Percentiles rank a stretch among this genome's conserved stretches.
These are phyloP conservation scores for Muscicapa comitata DNA, from an alignment of 2,797 vertebrate species.

Conservation along the genomic window DNA sequence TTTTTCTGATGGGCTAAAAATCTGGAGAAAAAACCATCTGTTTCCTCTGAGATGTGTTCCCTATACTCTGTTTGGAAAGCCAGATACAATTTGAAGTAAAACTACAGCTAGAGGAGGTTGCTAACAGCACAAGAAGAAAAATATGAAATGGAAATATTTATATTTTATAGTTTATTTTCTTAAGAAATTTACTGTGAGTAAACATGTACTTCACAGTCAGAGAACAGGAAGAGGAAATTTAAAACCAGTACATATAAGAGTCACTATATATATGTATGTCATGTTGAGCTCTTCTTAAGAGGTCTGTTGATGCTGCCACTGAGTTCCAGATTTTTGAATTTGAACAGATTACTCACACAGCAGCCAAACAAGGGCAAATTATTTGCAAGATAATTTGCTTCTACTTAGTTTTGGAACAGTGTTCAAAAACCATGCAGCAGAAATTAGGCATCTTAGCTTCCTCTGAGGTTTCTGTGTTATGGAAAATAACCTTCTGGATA, in stretches of 20 bases:
- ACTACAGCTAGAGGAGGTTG: background rate
- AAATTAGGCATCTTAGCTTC: background rate
- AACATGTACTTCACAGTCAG: background rate
- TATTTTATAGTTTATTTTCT: background rate
- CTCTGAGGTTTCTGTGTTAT: background rate
- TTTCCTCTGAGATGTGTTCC: background rate
- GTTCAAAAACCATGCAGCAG: background rate
- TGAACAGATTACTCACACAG: background rate
- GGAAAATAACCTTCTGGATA: background rate
- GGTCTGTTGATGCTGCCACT: background rate
- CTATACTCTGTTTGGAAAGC: background rate
- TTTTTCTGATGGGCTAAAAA: background rate
- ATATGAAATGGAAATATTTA: background rate
- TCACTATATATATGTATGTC: background rate
- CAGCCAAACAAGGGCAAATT: background rate
- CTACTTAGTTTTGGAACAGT: background rate
- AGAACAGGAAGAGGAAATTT: background rate
- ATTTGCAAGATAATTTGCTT: background rate
- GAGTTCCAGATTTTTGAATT: background rate
- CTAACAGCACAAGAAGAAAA: background rate
- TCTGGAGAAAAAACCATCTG: background rate
- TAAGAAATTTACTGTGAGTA: background rate
- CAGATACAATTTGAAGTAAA: background rate
- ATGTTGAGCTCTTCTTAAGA: background rate
- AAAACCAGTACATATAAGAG: background rate